These are phyloP conservation scores for Diploscapter pachys DNA, from an alignment of 1,140 invertebrate genomes.

Conservation along the genomic window DNA sequence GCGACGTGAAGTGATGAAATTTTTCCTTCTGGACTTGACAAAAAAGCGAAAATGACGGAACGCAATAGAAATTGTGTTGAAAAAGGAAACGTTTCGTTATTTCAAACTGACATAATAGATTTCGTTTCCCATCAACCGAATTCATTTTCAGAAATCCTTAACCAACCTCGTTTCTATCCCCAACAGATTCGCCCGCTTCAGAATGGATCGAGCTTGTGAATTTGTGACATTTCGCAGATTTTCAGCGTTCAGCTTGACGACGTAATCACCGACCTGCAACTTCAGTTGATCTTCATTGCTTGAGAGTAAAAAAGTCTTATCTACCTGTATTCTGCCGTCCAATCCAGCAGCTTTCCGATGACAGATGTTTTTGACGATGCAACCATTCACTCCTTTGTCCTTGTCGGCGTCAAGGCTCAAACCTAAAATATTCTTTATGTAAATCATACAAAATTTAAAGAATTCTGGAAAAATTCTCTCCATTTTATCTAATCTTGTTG, in stretches of 20 bases:
- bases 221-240: conserved; percentile 67
- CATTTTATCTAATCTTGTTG: too few relatives aligned
- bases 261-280: conserved; percentile 60
- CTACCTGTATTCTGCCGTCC: conserved; percentile 66
- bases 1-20: conserved; percentile 2
- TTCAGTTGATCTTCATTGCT: conserved; percentile 1
- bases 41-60: conserved; percentile 8
- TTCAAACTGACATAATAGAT: neutral
- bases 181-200: conserved; percentile 67
- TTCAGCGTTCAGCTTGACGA: conserved; percentile 69
- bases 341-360: conserved; percentile 64
- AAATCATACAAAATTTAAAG: neutral
- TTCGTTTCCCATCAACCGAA: neutral
- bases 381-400: conserved; percentile 69
- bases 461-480: too few relatives aligned
- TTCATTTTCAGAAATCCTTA: conserved; percentile 61
- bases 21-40: too few relatives aligned
- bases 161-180: conserved; percentile 54
- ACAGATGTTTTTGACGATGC: conserved; percentile 66
- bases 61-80: conserved; percentile 6
- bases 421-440: conserved; percentile 25
- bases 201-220: conserved; percentile 68
- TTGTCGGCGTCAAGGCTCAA: conserved; percentile 60
- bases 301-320: conserved; percentile 31
- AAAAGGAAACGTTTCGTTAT: neutral